Conservation (phyloP, 2,888 invertebrate genomes). For the Phasia obesa region DNA sequence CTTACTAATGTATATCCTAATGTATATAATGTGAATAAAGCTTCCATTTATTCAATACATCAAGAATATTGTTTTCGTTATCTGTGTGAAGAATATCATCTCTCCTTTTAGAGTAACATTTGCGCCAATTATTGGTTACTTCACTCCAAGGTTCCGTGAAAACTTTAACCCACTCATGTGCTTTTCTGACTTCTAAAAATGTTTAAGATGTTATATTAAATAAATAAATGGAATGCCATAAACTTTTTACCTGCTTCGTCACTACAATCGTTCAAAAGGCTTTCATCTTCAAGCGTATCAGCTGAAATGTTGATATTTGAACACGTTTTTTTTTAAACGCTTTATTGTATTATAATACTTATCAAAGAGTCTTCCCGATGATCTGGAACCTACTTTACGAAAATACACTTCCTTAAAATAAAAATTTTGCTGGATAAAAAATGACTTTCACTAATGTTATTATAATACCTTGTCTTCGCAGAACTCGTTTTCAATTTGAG, state of each 20-base stretch:
- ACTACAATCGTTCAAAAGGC: background rate
- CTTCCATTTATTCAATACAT: background rate
- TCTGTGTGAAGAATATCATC: constrained; percentile 17
- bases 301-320: constrained; percentile 1
- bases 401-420: constrained; percentile 8
- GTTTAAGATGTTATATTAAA: too few relatives aligned
- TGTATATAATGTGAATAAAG: constrained; percentile 13
- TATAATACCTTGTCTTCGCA: constrained; percentile 25
- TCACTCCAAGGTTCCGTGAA: constrained; percentile 25
- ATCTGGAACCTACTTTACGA: constrained; percentile 24
- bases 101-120: constrained; percentile 22
- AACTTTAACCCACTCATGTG: constrained; percentile 16
- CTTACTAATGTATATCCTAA: background rate
- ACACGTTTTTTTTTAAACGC: constrained; percentile 13
- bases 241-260: too few relatives aligned
- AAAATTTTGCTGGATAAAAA: background rate
- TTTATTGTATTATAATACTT: constrained; percentile 22
- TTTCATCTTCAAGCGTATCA: background rate
- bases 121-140: constrained; percentile 25
- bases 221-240: too few relatives aligned
- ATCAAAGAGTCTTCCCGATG: constrained; percentile 19
- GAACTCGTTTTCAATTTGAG: constrained; percentile 18
- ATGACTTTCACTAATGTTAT: too few relatives aligned
- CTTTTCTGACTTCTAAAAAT: background rate
- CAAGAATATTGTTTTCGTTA: background rate